Percentiles rank a stretch among this genome's conserved stretches.
Evolutionary conservation across 2,888 invertebrate genomes (phyloP).

Genomic region (Odiellus spinosus): DNA sequence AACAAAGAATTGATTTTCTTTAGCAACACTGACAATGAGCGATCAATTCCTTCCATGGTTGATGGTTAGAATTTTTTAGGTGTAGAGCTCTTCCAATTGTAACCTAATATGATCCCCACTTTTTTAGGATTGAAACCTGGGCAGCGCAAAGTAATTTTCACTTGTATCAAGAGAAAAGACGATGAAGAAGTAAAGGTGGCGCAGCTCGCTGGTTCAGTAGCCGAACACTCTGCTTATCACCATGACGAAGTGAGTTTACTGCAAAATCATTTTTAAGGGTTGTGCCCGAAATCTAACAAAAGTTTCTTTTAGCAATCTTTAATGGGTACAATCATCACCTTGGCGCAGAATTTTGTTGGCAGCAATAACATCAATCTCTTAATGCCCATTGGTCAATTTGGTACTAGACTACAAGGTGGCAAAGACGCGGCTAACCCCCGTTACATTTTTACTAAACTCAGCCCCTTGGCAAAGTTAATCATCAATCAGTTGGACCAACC

Average conservation of each 20-base stretch:
- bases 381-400: slow-evolving; percentile 93
- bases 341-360: slow-evolving; percentile 96
- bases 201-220: slow-evolving; percentile 70
- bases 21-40: slow-evolving; percentile 85
- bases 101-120: neutral
- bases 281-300: too few relatives aligned
- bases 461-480: slow-evolving; percentile 61
- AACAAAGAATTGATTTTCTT: slow-evolving; percentile 90
- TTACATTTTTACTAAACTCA: slow-evolving; percentile 86
- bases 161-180: slow-evolving; percentile 37
- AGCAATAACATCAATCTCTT: slow-evolving; percentile 93
- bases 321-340: slow-evolving; percentile 83
- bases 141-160: slow-evolving; percentile 36
- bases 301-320: slow-evolving; percentile 42
- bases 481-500: slow-evolving; percentile 82
- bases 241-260: slow-evolving; percentile 62
- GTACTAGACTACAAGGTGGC: slow-evolving; percentile 70
- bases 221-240: slow-evolving; percentile 94
- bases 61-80: slow-evolving; percentile 40
- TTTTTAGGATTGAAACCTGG: slow-evolving; percentile 35
- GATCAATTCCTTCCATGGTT: slow-evolving; percentile 59
- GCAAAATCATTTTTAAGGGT: neutral
- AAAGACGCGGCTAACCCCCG: slow-evolving; percentile 94
- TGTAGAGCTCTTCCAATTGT: neutral
- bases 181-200: slow-evolving; percentile 34